Conservation (phyloP, 1,140 invertebrate genomes). For the Phthorimaea operculella region DNA sequence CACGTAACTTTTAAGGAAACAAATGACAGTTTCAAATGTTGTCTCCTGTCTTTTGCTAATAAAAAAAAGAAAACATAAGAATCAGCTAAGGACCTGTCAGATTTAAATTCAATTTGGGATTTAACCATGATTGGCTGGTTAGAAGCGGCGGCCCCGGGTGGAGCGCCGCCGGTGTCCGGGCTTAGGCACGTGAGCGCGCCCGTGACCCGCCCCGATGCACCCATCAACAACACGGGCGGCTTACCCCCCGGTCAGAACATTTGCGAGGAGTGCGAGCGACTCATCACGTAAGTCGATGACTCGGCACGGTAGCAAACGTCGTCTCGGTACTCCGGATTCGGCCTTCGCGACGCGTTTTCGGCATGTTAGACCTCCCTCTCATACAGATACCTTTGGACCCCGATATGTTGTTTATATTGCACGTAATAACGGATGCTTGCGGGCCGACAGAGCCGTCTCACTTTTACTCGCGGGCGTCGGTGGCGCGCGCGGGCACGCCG, state of each 20-base stretch:
- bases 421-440: constrained; percentile 29
- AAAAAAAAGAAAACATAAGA: no score
- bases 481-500: constrained; percentile 51
- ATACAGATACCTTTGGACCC: not conserved
- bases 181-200: constrained; percentile 78
- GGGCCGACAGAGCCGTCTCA: constrained; percentile 55
- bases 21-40: no score
- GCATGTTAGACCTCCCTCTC: not conserved
- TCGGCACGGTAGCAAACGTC: constrained; percentile 57
- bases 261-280: constrained; percentile 91
- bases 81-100: no score
- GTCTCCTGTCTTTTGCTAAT: no score
- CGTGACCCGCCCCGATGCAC: constrained; percentile 76
- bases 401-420: not conserved
- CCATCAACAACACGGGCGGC: constrained; percentile 72
- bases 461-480: constrained; percentile 61
- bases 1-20: no score
- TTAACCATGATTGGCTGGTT: constrained; percentile 30
- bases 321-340: not conserved
- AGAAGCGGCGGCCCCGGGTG: constrained; percentile 31
- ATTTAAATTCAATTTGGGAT: not conserved
- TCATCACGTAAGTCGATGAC: constrained; percentile 88
- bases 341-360: not conserved
- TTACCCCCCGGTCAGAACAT: constrained; percentile 89
- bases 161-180: constrained; percentile 44